A percentile compares a stretch with the other conserved stretches of the same genome.
Evolutionary conservation across 2,113 vertebrate genomes (phyloP).

Genomic region (Gasterosteus nipponicus): DNA sequence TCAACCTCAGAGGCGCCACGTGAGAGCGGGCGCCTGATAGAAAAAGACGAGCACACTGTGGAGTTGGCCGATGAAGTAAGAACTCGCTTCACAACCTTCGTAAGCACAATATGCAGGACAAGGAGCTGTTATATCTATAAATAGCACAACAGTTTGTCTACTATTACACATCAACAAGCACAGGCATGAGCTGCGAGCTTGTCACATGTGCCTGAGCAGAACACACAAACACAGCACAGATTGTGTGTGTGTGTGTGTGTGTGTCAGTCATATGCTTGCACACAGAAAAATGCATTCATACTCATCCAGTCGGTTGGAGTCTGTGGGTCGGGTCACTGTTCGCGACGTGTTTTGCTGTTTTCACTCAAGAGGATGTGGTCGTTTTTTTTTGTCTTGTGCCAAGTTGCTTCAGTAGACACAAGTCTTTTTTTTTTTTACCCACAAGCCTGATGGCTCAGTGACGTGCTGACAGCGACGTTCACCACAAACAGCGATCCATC

Average conservation of each 20-base stretch:
- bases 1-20: neutral
- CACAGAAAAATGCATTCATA: slow-evolving; percentile 49
- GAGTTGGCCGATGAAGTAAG: slow-evolving; percentile 42
- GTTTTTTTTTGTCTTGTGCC: slow-evolving; percentile 52
- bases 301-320: slow-evolving; percentile 52
- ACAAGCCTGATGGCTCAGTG: slow-evolving; percentile 54
- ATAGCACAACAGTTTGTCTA: slow-evolving; percentile 72
- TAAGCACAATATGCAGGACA: slow-evolving; percentile 62
- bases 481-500: slow-evolving; percentile 41
- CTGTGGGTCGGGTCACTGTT: slow-evolving; percentile 66
- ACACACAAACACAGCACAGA: slow-evolving; percentile 53
- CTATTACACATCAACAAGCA: slow-evolving; percentile 71
- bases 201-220: slow-evolving; percentile 63
- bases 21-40: slow-evolving; percentile 15
- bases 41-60: slow-evolving; percentile 16
- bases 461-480: slow-evolving; percentile 33
- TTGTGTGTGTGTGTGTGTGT: slow-evolving; percentile 43
- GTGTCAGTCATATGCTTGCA: slow-evolving; percentile 62
- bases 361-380: slow-evolving; percentile 74
- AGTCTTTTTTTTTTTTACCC: slow-evolving; percentile 43
- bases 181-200: slow-evolving; percentile 53
- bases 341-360: slow-evolving; percentile 66
- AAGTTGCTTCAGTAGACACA: slow-evolving; percentile 53
- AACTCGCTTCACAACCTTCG: slow-evolving; percentile 45
- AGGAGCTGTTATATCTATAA: slow-evolving; percentile 70